phyloP scores from a whole-genome alignment of 2,888 invertebrate species.

The Meandrusa payeni region DNA sequence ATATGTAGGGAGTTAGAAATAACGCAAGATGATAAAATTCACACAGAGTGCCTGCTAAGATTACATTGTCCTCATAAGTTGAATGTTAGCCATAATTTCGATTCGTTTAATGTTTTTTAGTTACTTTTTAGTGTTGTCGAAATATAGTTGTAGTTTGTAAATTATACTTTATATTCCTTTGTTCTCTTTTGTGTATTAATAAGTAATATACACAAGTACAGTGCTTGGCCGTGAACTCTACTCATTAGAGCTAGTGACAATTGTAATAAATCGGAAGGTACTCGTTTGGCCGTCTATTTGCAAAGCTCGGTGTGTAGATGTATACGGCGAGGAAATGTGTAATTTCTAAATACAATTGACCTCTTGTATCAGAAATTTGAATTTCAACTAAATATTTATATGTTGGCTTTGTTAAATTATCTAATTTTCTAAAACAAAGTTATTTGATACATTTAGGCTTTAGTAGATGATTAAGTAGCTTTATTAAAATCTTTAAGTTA shows the following conservation, averaged over 20 bases:
- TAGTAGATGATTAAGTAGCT: constrained; percentile 68
- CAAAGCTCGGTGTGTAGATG: no score
- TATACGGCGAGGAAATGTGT: no score
- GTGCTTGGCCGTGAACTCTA: no score
- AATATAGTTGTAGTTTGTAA: constrained; percentile 69
- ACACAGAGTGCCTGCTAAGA: constrained; percentile 77
- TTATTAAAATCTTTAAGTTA: constrained; percentile 75
- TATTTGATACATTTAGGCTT: constrained; percentile 59
- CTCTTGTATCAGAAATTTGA: constrained; percentile 56
- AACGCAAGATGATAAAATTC: constrained; percentile 65
- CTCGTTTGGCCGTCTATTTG: no score
- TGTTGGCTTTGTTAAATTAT: constrained; percentile 38
- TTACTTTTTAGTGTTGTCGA: constrained; percentile 64
- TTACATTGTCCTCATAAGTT: constrained; percentile 63
- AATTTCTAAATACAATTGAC: constrained; percentile 40
- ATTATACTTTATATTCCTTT: constrained; percentile 57
- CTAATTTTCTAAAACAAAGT: constrained; percentile 47
- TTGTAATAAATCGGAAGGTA: no score
- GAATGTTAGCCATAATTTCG: constrained; percentile 70
- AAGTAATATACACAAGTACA: no score
- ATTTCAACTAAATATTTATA: constrained; percentile 39
- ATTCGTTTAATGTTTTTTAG: constrained; percentile 62
- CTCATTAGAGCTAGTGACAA: no score
- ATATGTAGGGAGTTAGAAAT: constrained; percentile 54
- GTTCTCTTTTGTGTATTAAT: constrained; percentile 33